Conservation (phyloP, 2,888 invertebrate genomes). For the Machimus atricapillus region DNA sequence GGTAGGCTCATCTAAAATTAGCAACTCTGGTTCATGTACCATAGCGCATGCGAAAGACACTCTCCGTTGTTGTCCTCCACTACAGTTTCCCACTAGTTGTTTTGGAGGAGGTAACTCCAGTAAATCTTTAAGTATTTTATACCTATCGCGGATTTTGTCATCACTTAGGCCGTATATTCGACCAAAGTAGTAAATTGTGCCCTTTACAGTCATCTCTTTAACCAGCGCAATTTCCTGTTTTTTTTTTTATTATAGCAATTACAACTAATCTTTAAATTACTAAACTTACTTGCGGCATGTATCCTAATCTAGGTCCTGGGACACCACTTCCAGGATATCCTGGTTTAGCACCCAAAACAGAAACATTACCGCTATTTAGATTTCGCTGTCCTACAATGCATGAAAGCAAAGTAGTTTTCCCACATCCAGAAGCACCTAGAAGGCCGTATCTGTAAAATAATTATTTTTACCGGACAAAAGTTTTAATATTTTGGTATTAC, state of each 20-base stretch:
- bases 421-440: slow-evolving; percentile 89
- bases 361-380: slow-evolving; percentile 76
- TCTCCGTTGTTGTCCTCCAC: slow-evolving; percentile 90
- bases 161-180: slow-evolving; percentile 80
- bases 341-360: slow-evolving; percentile 78
- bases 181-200: slow-evolving; percentile 87
- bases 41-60: slow-evolving; percentile 89
- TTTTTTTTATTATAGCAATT: not conserved
- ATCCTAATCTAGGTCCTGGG: slow-evolving; percentile 79
- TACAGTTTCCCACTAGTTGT: slow-evolving; percentile 73
- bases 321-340: slow-evolving; percentile 71
- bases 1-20: slow-evolving; percentile 92
- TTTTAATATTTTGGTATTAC: slow-evolving; percentile 63
- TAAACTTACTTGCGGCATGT: slow-evolving; percentile 78
- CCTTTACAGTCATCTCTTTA: slow-evolving; percentile 80
- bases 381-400: slow-evolving; percentile 81
- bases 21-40: slow-evolving; percentile 85
- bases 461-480: slow-evolving; percentile 17
- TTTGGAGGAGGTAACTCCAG: slow-evolving; percentile 77
- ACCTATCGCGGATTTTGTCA: slow-evolving; percentile 70
- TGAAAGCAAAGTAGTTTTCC: slow-evolving; percentile 86
- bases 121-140: slow-evolving; percentile 72
- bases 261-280: not conserved
- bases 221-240: slow-evolving; percentile 79
- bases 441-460: slow-evolving; percentile 74